These are phyloP conservation scores for Prosopocoilus inquinatus DNA, from an alignment of 2,888 invertebrate genomes.

Conservation along the genomic window DNA sequence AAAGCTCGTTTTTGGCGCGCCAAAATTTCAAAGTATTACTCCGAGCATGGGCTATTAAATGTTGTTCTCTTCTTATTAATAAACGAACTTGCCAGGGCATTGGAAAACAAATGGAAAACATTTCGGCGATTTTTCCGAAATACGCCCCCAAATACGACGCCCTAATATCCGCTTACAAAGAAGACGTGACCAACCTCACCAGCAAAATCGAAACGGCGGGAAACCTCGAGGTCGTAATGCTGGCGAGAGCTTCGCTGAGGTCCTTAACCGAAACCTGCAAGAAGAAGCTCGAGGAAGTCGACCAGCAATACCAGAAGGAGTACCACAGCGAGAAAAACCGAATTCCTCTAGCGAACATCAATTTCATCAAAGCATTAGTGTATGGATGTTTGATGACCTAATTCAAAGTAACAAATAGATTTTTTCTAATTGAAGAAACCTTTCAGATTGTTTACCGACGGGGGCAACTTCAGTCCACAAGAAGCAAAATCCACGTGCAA, in stretches of 20 bases:
- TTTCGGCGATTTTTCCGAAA: slow-evolving; percentile 3
- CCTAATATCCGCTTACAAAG: not conserved
- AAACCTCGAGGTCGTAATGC: slow-evolving; percentile 5
- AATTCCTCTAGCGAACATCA: slow-evolving; percentile 8
- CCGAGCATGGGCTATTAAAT: not conserved
- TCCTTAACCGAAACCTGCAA: not conserved
- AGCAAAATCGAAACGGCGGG: not conserved
- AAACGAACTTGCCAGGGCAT: slow-evolving; percentile 1
- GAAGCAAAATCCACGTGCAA: slow-evolving; percentile 29
- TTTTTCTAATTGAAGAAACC: not conserved
- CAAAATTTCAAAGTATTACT: no score
- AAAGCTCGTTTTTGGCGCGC: no score
- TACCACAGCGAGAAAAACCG: slow-evolving; percentile 16
- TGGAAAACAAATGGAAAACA: slow-evolving; percentile 2
- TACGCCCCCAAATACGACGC: slow-evolving; percentile 4
- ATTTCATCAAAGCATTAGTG: slow-evolving; percentile 10
- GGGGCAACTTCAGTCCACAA: slow-evolving; percentile 35
- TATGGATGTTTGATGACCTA: not conserved
- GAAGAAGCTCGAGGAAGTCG: slow-evolving; percentile 7
- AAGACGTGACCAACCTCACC: slow-evolving; percentile 2
- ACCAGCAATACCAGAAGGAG: not conserved
- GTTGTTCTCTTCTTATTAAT: not conserved
- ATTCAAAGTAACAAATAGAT: not conserved
- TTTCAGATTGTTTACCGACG: slow-evolving; percentile 38
- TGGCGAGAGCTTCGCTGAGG: not conserved